Percentiles rank a stretch among this genome's conserved stretches.
These are phyloP conservation scores for Columbina picui DNA, from an alignment of 2,113 vertebrate genomes.

Conservation along the genomic window DNA sequence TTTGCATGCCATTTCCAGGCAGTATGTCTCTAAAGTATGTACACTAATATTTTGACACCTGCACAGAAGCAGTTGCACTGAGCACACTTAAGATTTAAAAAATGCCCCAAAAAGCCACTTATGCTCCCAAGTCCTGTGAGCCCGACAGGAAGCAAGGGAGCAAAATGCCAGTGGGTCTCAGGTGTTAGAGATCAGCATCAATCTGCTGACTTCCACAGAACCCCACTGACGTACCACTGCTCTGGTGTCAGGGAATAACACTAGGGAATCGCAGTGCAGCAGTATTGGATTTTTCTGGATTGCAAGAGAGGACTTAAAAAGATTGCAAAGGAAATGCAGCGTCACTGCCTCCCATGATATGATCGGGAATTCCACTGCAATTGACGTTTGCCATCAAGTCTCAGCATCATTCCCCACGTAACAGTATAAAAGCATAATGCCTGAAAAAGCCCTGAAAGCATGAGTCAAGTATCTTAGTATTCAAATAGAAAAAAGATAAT, in stretches of 20 bases:
- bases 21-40: not conserved
- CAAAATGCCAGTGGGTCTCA: not conserved
- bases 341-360: not conserved
- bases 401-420: not conserved
- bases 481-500: not conserved
- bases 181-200: not conserved
- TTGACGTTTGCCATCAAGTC: not conserved
- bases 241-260: not conserved
- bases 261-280: not conserved
- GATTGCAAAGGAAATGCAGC: not conserved
- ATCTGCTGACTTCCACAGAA: not conserved
- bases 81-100: not conserved
- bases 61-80: not conserved
- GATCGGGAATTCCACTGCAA: not conserved
- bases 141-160: not conserved
- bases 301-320: not conserved
- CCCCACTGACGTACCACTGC: accelerated
- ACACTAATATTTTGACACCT: not conserved
- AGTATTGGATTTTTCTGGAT: not conserved
- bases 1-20: not conserved
- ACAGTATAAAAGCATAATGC: not conserved
- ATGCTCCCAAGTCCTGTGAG: not conserved
- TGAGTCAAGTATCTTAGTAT: not conserved
- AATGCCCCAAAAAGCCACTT: not conserved
- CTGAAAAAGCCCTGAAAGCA: not conserved